A percentile compares a stretch with the other conserved stretches of the same genome.
Conservation (phyloP, 2,797 vertebrate genomes). For the Malurus splendens region DNA sequence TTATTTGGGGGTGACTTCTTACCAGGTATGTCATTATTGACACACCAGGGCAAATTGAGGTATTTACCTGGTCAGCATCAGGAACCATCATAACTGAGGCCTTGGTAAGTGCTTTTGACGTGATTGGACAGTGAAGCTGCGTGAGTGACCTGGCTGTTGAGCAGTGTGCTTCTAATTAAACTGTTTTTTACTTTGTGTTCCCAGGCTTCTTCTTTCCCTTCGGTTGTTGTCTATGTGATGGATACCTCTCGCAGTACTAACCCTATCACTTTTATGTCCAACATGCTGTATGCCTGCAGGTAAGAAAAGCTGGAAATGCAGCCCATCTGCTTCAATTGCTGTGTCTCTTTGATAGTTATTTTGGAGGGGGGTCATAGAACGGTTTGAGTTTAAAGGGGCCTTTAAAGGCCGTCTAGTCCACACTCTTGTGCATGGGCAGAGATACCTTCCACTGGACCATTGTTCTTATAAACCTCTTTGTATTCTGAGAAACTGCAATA, state of each 20-base stretch:
- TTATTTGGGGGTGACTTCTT: background rate
- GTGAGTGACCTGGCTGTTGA: background rate
- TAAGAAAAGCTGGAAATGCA: constrained; percentile 41
- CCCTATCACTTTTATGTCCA: constrained; percentile 97
- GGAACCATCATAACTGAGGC: constrained; percentile 96
- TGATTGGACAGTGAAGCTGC: background rate
- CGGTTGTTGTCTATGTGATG: constrained; percentile 92
- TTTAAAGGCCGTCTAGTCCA: background rate
- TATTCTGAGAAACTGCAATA: background rate
- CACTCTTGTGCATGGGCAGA: accelerated
- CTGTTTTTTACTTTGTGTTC: background rate
- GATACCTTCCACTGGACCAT: background rate
- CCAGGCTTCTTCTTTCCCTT: constrained; percentile 92
- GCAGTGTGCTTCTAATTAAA: background rate
- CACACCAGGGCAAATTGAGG: constrained; percentile 96
- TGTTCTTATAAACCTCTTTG: background rate
- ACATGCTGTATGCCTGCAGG: constrained; percentile 99
- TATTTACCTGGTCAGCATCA: constrained; percentile 97
- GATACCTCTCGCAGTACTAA: constrained; percentile 93
- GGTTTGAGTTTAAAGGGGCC: background rate
- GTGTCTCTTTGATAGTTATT: background rate
- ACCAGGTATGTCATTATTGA: constrained; percentile 91
- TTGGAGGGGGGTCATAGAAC: background rate
- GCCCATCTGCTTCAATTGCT: background rate
- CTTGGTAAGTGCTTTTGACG: constrained; percentile 72